Base-by-base conservation (phyloP, 1,140 invertebrate species). In the Drosophila micromelanica region DNA sequence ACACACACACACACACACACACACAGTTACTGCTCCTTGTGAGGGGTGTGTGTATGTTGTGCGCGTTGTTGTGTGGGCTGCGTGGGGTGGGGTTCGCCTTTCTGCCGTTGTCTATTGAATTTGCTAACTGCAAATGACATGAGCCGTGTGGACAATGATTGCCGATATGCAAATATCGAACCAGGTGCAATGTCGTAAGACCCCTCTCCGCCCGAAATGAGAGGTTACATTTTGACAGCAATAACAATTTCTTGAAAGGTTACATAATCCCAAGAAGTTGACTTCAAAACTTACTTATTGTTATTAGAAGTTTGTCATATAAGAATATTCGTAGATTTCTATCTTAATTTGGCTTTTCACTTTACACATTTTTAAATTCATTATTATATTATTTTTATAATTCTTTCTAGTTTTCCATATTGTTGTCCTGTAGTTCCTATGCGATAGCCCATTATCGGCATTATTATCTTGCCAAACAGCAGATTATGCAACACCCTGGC, bases 81-180 rank as follows among this genome's bases (percentile, higher is more conserved):
- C 38, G 54, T 63, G 64, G 74, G 65, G 51, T 61, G 78, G 64
- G 56, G 71, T 45, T 61, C 37, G 73, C 61, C 61, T 65, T 62
- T 71, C 54, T 61, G 59, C 12, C 48, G 42, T 62, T 57, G 61
- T 71, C 68, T 61, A 55, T 35, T 52, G 69, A 62, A 52, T 72
- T 72, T 59, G 46, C 62, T 52, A 54, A 48, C 62, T 67, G 69
- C 69, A 59, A 72, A 72, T 73, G 70, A 73, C 63, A 73, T 73
- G 70, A 60, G 43, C 63, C 65, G 55, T 68, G 55, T 52, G 63
- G 32, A 60, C 70, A 73, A 68, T 73, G 63, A 73, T 73, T 73
- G 62, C 62, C 20, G 69, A 72, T 72, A 72, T 72, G 69, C 69
- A 72, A 72, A 72, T 72, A 72, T 45, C 38, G 17, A 15, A 40